These are phyloP conservation scores for Cremastinae sp. DNA, from an alignment of 2,888 invertebrate species.

Conservation along the genomic window DNA sequence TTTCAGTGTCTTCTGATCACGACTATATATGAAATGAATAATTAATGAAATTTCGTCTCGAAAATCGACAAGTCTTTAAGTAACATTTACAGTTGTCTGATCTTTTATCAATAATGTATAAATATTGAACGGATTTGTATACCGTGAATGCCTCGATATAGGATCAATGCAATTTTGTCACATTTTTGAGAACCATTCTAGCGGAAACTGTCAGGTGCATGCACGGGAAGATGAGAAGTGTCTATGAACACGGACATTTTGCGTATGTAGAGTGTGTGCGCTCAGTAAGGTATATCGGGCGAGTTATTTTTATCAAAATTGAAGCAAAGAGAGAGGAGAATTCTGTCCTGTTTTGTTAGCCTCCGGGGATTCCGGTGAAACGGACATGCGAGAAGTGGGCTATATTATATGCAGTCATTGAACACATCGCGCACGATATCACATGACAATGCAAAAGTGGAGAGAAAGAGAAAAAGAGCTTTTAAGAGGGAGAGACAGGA, in stretches of 20 bases:
- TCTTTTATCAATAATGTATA: background rate
- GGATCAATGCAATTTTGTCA: background rate
- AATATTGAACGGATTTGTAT: background rate
- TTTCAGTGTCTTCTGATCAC: too few relatives aligned
- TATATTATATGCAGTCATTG: constrained; percentile 33
- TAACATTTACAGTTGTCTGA: too few relatives aligned
- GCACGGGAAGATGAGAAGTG: background rate
- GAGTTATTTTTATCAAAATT: constrained; percentile 53
- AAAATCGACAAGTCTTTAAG: too few relatives aligned
- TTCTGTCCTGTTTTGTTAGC: constrained; percentile 16
- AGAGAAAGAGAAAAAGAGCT: constrained; percentile 1
- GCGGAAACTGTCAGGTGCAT: constrained; percentile 28
- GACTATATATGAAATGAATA: too few relatives aligned
- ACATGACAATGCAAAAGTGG: background rate
- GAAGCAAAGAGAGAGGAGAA: constrained; percentile 25
- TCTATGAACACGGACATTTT: background rate
- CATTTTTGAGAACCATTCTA: background rate
- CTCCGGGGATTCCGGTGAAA: constrained; percentile 17
- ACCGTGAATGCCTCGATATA: background rate
- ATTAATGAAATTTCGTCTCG: too few relatives aligned
- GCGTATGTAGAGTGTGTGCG: background rate
- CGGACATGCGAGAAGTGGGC: constrained; percentile 24
- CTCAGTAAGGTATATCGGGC: background rate
- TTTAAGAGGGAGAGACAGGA: constrained; percentile 42
- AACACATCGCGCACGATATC: constrained; percentile 45